Percentiles rank a stretch among this genome's conserved stretches.
phyloP scores from a whole-genome alignment of 2,797 vertebrate genomes.

The Centroberyx gerrardi region DNA sequence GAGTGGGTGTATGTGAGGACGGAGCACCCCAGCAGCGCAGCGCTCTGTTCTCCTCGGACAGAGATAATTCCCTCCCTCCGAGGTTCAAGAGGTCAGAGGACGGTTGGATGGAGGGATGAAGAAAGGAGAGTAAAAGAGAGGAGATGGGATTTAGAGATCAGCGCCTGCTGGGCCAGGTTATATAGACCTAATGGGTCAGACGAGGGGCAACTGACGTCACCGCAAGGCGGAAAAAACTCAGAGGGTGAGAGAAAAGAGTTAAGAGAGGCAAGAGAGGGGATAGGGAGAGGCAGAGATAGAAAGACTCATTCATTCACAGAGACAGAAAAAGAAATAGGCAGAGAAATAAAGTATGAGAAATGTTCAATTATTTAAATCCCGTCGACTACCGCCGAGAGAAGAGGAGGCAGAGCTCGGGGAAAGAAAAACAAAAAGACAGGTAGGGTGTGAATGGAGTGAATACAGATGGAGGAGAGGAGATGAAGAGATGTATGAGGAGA shows the following conservation, averaged over 20 bases:
- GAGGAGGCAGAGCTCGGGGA: constrained; percentile 58
- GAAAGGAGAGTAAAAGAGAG: constrained; percentile 62
- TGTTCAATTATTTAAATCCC: constrained; percentile 79
- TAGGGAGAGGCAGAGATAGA: constrained; percentile 35
- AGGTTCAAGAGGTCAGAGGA: constrained; percentile 72
- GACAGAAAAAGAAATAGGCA: constrained; percentile 51
- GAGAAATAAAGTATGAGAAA: constrained; percentile 69
- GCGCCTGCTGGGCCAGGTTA: constrained; percentile 81
- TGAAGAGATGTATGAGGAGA: constrained; percentile 78
- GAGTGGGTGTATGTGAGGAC: constrained; percentile 61
- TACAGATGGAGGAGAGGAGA: constrained; percentile 74
- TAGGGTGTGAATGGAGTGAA: constrained; percentile 73
- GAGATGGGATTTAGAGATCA: constrained; percentile 85
- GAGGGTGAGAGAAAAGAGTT: constrained; percentile 30
- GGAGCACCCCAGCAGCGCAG: constrained; percentile 51
- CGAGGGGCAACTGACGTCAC: constrained; percentile 73
- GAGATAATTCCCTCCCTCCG: constrained; percentile 78
- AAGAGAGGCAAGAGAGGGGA: constrained; percentile 5
- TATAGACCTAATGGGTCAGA: constrained; percentile 82
- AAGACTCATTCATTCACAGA: constrained; percentile 50
- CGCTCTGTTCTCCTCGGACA: constrained; percentile 72
- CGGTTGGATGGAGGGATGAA: constrained; percentile 70
- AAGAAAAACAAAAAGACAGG: constrained; percentile 78
- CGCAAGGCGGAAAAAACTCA: constrained; percentile 41
- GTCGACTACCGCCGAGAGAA: constrained; percentile 58